Evolutionary conservation across 2,888 invertebrate species (phyloP).

Genomic region (Ctenicera cuprea): DNA sequence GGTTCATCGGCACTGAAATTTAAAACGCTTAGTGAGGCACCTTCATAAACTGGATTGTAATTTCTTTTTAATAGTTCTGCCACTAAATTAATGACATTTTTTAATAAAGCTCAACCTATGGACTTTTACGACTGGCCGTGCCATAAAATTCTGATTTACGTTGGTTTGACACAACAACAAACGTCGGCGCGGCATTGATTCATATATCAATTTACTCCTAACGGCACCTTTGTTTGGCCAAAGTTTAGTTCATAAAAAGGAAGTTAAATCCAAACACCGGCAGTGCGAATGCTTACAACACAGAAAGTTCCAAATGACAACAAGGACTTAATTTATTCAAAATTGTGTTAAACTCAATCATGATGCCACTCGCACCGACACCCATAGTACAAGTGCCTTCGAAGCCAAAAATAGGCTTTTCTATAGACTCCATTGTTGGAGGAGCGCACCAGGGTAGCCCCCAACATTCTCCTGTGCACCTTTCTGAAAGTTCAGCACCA

Average conservation of each 20-base stretch:
- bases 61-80: conserved; percentile 26
- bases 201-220: conserved; percentile 49
- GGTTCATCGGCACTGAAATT: conserved; percentile 16
- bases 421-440: conserved; percentile 95
- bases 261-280: background rate
- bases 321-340: conserved; percentile 43
- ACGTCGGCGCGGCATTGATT: conserved; percentile 33
- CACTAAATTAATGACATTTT: conserved; percentile 45
- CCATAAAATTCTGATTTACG: conserved; percentile 46
- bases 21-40: background rate
- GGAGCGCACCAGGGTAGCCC: conserved; percentile 72
- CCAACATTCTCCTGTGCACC: conserved; percentile 73
- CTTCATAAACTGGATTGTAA: conserved; percentile 23
- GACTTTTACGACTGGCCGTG: conserved; percentile 46
- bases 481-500: conserved; percentile 74
- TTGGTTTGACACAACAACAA: conserved; percentile 36
- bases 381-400: conserved; percentile 93
- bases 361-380: conserved; percentile 97
- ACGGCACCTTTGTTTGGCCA: conserved; percentile 36
- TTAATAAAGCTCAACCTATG: conserved; percentile 34
- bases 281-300: conserved; percentile 24
- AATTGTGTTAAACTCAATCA: conserved; percentile 73
- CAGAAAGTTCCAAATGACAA: conserved; percentile 35
- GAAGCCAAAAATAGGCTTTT: conserved; percentile 95
- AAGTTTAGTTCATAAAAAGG: conserved; percentile 15